These are phyloP conservation scores for Circaetus cinerascens DNA, from an alignment of 2,113 vertebrate genomes.

Conservation along the genomic window DNA sequence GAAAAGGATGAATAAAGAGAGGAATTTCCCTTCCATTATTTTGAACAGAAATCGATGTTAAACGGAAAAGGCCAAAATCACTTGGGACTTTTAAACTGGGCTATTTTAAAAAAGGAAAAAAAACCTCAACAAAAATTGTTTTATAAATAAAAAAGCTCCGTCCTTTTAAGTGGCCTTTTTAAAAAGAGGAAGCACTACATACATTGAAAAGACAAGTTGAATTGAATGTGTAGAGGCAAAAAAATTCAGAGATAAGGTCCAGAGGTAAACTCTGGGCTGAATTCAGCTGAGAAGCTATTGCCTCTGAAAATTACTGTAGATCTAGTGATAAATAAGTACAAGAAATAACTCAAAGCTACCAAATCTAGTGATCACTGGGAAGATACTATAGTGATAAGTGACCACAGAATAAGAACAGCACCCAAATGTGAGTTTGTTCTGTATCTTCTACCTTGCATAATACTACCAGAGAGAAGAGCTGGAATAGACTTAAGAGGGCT, in stretches of 20 bases:
- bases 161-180: not conserved
- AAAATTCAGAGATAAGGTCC: not conserved
- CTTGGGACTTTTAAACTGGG: not conserved
- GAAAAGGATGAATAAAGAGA: not conserved
- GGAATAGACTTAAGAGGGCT: not conserved
- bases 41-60: not conserved
- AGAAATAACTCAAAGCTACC: not conserved
- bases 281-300: not conserved
- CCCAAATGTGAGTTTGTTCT: slow-evolving; percentile 34
- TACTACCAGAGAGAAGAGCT: not conserved
- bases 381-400: not conserved
- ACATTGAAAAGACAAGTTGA: not conserved
- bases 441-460: slow-evolving; percentile 30
- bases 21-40: not conserved
- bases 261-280: not conserved
- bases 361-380: not conserved
- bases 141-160: not conserved
- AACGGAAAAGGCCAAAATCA: not conserved
- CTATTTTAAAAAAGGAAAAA: not conserved
- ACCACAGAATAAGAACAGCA: slow-evolving; percentile 35
- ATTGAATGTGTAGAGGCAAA: not conserved
- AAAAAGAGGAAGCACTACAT: slow-evolving; percentile 2
- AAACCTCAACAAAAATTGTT: not conserved
- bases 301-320: not conserved
- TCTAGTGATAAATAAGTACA: not conserved